Base-by-base conservation (phyloP, 2,797 vertebrate species). In the Rachycentron canadum region DNA sequence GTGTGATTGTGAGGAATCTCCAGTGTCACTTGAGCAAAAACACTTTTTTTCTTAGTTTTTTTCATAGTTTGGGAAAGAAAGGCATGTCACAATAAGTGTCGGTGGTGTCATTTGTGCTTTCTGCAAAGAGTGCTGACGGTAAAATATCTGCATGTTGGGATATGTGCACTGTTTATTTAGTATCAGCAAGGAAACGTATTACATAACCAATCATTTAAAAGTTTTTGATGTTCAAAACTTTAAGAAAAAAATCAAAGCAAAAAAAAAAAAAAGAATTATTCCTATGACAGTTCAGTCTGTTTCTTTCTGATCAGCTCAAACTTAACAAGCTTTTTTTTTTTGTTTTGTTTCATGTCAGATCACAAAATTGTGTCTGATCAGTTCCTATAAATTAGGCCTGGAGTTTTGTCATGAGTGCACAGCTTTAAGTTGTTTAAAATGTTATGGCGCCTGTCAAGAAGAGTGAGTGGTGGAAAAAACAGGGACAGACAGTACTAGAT, bases 1-100 rank as follows among this genome's bases (percentile, higher is more conserved):
- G 7, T 79, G 36, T 59, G 26, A 43, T 66, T 72, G 57, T 45
- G 76, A 82, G 69, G 64, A 23, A 67, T 82, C 71, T 74, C 69
- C 36, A 23, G 23, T 67, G 62, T 69, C 68, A 72, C 60, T 69
- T 69, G 8, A 67, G 73, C 36, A 58, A 40, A 69, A 68, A 74
- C 58, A 76, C 49, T 47, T 38, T 56, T 70, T 41, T 55, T 43
- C n/a, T n/a, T n/a, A n/a, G n/a, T n/a, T n/a, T n/a, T 66, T 70
- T 74, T 55, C n/a, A 69, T 83, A 77, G 57, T 21, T 56, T 60
- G 52, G 40, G 28, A 73, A 36, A 69, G 63, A 76, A 34, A 36
- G 70, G 38, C 28, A 21, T 55, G 28, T 41, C 34, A 52, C 16
- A 64, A 19, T 41, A 68, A 53, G 21, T 52, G 58, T 17, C 38